phyloP scores from a whole-genome alignment of 1,140 invertebrate genomes.

The Palaemon carinicauda region DNA sequence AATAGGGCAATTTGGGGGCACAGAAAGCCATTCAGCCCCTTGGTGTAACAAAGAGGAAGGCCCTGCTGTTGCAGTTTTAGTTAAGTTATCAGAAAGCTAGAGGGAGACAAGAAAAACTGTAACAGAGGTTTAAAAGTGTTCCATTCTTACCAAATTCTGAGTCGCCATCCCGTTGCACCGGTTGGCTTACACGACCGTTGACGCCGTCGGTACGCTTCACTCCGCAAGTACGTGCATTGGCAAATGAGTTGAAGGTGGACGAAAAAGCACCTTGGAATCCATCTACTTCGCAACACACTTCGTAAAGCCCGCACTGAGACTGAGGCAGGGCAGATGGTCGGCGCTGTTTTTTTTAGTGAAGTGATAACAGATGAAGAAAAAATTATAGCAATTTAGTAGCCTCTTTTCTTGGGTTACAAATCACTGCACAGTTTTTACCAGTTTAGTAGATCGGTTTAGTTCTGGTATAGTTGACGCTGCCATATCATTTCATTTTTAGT shows the following conservation, averaged over 20 bases:
- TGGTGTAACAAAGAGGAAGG: no score
- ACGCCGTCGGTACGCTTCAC: not conserved
- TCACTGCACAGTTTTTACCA: no score
- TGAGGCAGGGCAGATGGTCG: not conserved
- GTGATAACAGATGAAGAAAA: not conserved
- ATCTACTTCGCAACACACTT: conserved; percentile 29
- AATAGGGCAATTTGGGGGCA: no score
- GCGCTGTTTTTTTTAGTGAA: no score
- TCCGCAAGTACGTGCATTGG: not conserved
- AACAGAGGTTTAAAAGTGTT: no score
- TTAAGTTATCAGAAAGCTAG: not conserved
- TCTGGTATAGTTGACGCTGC: no score
- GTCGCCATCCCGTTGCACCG: conserved; percentile 23
- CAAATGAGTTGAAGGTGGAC: conserved; percentile 8
- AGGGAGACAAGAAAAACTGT: no score
- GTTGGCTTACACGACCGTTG: conserved; percentile 20
- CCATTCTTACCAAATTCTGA: conserved; percentile 50
- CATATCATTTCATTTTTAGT: no score
- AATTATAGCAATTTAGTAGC: not conserved
- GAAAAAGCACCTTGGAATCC: not conserved
- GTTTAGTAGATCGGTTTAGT: no score
- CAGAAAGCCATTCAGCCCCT: no score
- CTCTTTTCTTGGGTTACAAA: no score
- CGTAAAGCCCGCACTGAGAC: not conserved
- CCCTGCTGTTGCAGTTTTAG: no score